Percentiles rank a stretch among this genome's conserved stretches.
Conservation (phyloP, 2,113 vertebrate species). For the Tupaia chinensis region DNA sequence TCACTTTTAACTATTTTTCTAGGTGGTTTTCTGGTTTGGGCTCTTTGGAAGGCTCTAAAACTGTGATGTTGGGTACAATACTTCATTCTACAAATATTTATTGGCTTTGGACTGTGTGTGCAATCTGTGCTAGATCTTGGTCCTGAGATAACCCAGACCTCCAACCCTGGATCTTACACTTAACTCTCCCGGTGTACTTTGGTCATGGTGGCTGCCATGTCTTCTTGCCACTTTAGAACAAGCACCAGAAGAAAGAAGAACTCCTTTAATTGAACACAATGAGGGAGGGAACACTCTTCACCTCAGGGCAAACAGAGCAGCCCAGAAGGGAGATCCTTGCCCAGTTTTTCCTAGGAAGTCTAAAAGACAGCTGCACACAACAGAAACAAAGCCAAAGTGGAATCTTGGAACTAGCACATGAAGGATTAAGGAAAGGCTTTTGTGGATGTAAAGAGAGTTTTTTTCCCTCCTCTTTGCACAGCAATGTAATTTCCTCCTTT, state of each 20-base stretch:
- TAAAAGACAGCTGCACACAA: conserved; percentile 48
- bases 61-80: background rate
- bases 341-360: conserved; percentile 42
- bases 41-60: background rate
- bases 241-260: background rate
- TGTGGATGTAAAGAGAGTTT: conserved; percentile 54
- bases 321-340: background rate
- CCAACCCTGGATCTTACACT: background rate
- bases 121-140: background rate
- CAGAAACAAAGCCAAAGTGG: conserved; percentile 24
- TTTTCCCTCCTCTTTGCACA: conserved; percentile 38
- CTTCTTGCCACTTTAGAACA: background rate
- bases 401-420: background rate
- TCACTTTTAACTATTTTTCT: conserved; percentile 17
- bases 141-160: background rate
- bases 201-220: background rate
- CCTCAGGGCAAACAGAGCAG: background rate
- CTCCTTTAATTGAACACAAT: background rate
- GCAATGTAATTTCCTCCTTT: conserved; percentile 81
- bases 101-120: background rate
- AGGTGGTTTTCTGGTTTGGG: background rate
- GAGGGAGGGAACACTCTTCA: background rate
- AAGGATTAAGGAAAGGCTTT: conserved; percentile 59
- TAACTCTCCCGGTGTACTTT: background rate
- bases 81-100: background rate